Evolutionary conservation across 2,888 invertebrate species (phyloP).

Genomic region (Nephrotoma appendiculata): DNA sequence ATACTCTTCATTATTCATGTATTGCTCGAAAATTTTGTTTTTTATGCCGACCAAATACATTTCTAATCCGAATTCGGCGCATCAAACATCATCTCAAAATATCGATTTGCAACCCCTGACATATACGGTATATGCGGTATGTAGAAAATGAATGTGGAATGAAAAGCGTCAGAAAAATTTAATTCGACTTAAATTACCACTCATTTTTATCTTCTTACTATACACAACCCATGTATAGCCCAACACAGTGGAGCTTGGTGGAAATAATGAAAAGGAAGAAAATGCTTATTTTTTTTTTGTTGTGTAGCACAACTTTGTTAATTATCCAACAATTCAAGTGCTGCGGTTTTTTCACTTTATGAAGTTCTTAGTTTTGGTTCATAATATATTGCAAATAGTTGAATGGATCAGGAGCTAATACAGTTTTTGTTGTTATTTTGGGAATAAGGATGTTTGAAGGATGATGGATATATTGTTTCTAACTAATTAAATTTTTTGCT

Average conservation of each 20-base stretch:
- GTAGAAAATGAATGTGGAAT: not conserved
- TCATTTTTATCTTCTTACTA: not conserved
- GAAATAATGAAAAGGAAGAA: not conserved
- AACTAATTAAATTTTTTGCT: too few species aligned
- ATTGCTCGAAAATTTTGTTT: not conserved
- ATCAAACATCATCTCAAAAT: not conserved
- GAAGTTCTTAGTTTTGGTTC: not conserved
- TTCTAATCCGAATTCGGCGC: too few species aligned
- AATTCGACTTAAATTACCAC: not conserved
- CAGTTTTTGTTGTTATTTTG: too few species aligned
- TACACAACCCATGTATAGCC: not conserved
- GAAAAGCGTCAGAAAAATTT: not conserved
- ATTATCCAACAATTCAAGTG: not conserved
- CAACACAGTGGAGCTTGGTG: not conserved
- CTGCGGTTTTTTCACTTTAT: not conserved
- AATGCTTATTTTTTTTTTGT: not conserved
- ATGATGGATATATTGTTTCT: too few species aligned
- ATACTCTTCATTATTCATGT: not conserved
- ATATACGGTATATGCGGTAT: not conserved
- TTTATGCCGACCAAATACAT: too few species aligned
- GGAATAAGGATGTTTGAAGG: too few species aligned
- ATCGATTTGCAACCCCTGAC: not conserved
- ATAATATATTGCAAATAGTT: not conserved
- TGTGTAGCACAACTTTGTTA: not conserved
- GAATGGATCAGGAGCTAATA: not conserved